Base-by-base conservation (phyloP, 92 coral and sea anemone genomes). In the Plumapathes pennacea region DNA sequence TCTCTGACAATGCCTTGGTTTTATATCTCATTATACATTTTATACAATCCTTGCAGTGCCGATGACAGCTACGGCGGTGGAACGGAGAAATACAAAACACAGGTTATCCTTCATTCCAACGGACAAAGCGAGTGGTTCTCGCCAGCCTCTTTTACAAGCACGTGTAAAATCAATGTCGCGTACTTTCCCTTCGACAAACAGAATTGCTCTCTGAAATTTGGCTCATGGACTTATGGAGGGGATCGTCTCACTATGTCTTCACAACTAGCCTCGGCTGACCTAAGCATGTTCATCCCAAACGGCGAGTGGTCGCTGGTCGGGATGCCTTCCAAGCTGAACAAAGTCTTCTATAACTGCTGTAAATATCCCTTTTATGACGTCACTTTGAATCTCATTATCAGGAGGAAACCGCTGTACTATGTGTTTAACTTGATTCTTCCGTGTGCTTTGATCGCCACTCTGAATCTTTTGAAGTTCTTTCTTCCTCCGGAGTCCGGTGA, bases 401-500 rank as follows among this genome's bases (percentile, higher is more conserved):
- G 77, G 23, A 49, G 98, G 28, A 88, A 80, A 29, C 91, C 96
- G 58, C 51, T 92, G 64, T 92, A 83, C 51, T 88, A 92, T 32
- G 85, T 88, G 26, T 83, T 88, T 22, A 92, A 92, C 77, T 49
- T 92, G 72, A 85, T 92, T 33, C 71, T 92, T 6, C 98, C 98
- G 0, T 92, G 98, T 29, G 96, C 96, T 1, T 51, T 92, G 60
- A 88, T 92, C 37, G 90, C 92, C 8, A 71, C 86, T 0, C 57
- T 92, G 31, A 79, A 89, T 9, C 59, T 84, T 24, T 77, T 92
- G 17, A 77, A 82, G 54, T 92, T 88, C 46, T 88, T 80, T 71
- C 72, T 92, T 6, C 98, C 98, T 5, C 89, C 98, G 3, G 90
- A 92, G 59, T 83, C 90, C 19, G 98, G 98, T 4, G 98, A 92